Conservation (phyloP, 2,113 vertebrate genomes). For the Phaethornis superciliosus region DNA sequence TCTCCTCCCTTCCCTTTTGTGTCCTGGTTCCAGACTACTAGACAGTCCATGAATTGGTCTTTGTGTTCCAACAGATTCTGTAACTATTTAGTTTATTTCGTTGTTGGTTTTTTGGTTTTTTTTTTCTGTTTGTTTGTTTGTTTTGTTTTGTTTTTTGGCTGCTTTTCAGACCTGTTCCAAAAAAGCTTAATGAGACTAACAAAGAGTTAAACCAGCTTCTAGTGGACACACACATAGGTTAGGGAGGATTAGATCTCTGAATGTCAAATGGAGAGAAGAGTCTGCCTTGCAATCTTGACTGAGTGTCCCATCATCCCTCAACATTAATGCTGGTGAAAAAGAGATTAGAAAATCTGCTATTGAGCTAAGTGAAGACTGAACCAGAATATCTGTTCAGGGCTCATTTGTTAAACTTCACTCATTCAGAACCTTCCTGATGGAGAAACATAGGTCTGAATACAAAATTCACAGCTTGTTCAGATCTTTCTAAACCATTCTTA, state of each 20-base stretch:
- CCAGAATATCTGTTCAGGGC: neutral
- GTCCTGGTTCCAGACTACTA: neutral
- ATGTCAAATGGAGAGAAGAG: slow-evolving; percentile 12
- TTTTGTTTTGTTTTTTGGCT: neutral
- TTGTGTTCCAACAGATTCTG: neutral
- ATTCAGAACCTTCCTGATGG: slow-evolving; percentile 13
- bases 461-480: neutral
- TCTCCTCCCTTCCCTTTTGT: neutral
- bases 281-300: neutral
- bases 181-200: neutral
- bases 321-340: slow-evolving; percentile 31
- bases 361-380: slow-evolving; percentile 38
- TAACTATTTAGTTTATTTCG: too few species aligned
- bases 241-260: slow-evolving; percentile 7
- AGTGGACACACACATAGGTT: neutral
- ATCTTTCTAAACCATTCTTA: neutral
- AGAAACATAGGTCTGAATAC: slow-evolving; percentile 9
- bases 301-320: neutral
- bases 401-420: slow-evolving; percentile 44
- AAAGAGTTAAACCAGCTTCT: neutral
- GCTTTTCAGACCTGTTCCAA: neutral
- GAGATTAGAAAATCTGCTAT: slow-evolving; percentile 48
- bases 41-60: neutral
- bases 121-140: neutral
- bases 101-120: neutral